Evolutionary conservation across 2,113 vertebrate genomes (phyloP).

Genomic region (Cinclus cinclus): DNA sequence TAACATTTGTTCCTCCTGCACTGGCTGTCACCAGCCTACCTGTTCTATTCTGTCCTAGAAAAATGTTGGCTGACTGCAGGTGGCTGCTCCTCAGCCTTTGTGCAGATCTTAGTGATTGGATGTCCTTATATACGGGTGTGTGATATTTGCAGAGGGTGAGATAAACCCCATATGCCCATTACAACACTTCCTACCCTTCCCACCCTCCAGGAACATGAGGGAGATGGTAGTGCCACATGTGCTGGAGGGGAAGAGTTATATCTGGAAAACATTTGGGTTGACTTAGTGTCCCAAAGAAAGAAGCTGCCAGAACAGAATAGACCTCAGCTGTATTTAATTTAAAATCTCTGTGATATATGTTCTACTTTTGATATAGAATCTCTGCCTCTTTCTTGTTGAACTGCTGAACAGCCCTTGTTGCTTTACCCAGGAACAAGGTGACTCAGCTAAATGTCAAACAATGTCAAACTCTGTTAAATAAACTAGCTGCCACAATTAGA

Average conservation of each 20-base stretch:
- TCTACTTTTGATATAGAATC: slow-evolving; percentile 18
- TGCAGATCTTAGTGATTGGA: neutral
- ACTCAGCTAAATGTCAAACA: slow-evolving; percentile 57
- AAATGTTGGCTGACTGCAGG: neutral
- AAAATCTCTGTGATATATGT: slow-evolving; percentile 5
- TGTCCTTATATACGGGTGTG: neutral
- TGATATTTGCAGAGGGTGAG: neutral
- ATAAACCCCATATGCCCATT: neutral
- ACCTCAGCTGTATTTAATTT: slow-evolving; percentile 33
- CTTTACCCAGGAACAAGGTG: slow-evolving; percentile 42
- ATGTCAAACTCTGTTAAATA: slow-evolving; percentile 43
- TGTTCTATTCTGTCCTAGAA: neutral
- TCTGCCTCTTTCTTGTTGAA: slow-evolving; percentile 20
- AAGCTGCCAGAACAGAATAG: neutral
- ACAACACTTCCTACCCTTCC: neutral
- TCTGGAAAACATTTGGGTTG: slow-evolving; percentile 36
- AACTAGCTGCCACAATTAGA: slow-evolving; percentile 56
- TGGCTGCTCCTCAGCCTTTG: neutral
- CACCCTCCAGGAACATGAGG: neutral
- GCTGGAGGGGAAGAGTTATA: neutral
- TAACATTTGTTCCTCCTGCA: neutral
- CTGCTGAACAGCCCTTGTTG: slow-evolving; percentile 40
- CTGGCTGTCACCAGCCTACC: neutral
- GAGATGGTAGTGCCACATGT: neutral
- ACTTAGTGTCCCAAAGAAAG: slow-evolving; percentile 17